Conservation (phyloP, 2,888 invertebrate species). For the Chydorus sphaericus region DNA sequence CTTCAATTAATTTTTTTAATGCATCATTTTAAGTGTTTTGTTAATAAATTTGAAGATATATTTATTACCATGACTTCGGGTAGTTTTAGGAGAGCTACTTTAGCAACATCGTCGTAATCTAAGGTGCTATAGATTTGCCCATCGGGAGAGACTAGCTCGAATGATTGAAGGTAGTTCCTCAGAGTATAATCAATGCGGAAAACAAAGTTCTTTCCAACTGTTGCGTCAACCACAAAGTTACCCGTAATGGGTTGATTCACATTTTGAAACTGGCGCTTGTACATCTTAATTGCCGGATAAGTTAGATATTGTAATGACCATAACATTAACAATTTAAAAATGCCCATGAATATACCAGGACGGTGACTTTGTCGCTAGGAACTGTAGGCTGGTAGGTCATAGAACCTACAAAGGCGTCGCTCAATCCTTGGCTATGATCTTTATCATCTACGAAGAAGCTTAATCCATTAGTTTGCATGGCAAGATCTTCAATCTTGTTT, state of each 20-base stretch:
- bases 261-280: not conserved
- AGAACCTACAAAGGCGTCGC: slow-evolving; percentile 4
- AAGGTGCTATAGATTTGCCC: not conserved
- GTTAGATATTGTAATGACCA: too few species aligned
- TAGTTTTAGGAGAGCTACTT: not conserved
- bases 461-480: not conserved
- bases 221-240: slow-evolving; percentile 3
- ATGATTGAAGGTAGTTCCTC: slow-evolving; percentile 2
- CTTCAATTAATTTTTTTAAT: too few species aligned
- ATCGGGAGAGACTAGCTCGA: not conserved
- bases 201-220: slow-evolving; percentile 6
- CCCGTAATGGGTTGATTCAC: not conserved
- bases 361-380: not conserved
- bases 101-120: slow-evolving; percentile 1
- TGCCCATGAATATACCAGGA: not conserved
- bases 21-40: not conserved
- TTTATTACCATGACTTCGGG: not conserved
- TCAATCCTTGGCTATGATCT: slow-evolving; percentile 1
- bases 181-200: slow-evolving; percentile 10
- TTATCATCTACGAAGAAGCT: slow-evolving; percentile 6
- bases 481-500: slow-evolving; percentile 5
- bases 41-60: not conserved
- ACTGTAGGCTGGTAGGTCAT: slow-evolving; percentile 8
- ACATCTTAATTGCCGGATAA: too few species aligned
- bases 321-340: too few species aligned